Conservation (phyloP, 2,797 vertebrate genomes). For the Periophthalmus magnuspinnatus region DNA sequence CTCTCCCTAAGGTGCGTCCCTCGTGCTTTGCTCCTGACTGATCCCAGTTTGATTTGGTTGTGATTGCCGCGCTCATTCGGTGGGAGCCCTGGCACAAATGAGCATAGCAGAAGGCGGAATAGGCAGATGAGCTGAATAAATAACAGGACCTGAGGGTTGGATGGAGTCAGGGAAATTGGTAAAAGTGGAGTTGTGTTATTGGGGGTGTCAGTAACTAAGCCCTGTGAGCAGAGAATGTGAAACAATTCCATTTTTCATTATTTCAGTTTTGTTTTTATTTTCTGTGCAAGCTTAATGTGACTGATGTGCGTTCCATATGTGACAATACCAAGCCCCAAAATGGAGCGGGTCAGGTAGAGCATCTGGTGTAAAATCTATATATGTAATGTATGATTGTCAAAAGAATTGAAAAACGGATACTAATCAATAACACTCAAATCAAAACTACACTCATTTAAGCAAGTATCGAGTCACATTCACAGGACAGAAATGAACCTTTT, state of each 20-base stretch:
- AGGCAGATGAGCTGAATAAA: conserved; percentile 37
- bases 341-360: background rate
- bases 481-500: too few relatives aligned
- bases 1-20: background rate
- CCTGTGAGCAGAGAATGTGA: conserved; percentile 15
- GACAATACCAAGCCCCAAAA: background rate
- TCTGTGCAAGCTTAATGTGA: background rate
- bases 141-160: conserved; percentile 20
- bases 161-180: conserved; percentile 26
- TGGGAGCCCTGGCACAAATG: conserved; percentile 24
- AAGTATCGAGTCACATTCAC: too few relatives aligned
- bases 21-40: conserved; percentile 2
- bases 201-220: conserved; percentile 18
- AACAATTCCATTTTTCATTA: conserved; percentile 15
- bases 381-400: too few relatives aligned
- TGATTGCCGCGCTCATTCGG: conserved; percentile 8
- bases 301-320: background rate
- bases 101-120: conserved; percentile 23
- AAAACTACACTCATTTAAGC: too few relatives aligned
- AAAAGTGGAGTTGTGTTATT: conserved; percentile 37
- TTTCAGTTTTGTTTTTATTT: conserved; percentile 16
- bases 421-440: too few relatives aligned
- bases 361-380: background rate
- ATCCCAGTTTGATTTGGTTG: conserved; percentile 21
- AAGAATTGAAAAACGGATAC: too few relatives aligned